phyloP scores from a whole-genome alignment of 2,888 invertebrate genomes.

The Chydorus sphaericus region DNA sequence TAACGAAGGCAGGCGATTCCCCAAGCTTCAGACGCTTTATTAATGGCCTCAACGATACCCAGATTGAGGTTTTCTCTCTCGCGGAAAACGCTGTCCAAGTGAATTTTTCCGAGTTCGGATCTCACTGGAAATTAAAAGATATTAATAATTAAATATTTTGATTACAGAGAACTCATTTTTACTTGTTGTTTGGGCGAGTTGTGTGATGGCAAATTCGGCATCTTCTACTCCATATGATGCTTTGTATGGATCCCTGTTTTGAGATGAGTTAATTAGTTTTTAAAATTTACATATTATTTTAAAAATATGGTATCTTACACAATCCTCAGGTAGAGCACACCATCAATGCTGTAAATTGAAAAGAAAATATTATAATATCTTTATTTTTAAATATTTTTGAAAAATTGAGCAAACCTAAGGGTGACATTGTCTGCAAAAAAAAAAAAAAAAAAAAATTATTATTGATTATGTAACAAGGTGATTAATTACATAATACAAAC shows the following conservation, averaged over 20 bases:
- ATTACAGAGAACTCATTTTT: too few relatives aligned
- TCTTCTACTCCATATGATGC: constrained; percentile 98
- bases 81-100: constrained; percentile 87
- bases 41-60: constrained; percentile 87
- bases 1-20: constrained; percentile 91
- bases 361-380: too few relatives aligned
- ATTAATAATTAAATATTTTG: too few relatives aligned
- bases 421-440: constrained; percentile 74
- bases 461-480: neutral
- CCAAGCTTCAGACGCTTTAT: constrained; percentile 97
- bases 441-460: neutral
- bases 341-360: too few relatives aligned
- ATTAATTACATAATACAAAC: constrained; percentile 27
- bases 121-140: too few relatives aligned
- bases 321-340: constrained; percentile 86
- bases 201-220: constrained; percentile 97
- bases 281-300: too few relatives aligned
- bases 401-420: too few relatives aligned
- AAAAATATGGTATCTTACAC: too few relatives aligned
- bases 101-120: constrained; percentile 94
- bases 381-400: too few relatives aligned
- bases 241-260: constrained; percentile 89
- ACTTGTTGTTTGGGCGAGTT: constrained; percentile 94
- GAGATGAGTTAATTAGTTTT: too few relatives aligned
- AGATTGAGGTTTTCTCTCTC: constrained; percentile 92